Base-by-base conservation (phyloP, 2,888 invertebrate genomes). In the Pachymerium ferrugineum region DNA sequence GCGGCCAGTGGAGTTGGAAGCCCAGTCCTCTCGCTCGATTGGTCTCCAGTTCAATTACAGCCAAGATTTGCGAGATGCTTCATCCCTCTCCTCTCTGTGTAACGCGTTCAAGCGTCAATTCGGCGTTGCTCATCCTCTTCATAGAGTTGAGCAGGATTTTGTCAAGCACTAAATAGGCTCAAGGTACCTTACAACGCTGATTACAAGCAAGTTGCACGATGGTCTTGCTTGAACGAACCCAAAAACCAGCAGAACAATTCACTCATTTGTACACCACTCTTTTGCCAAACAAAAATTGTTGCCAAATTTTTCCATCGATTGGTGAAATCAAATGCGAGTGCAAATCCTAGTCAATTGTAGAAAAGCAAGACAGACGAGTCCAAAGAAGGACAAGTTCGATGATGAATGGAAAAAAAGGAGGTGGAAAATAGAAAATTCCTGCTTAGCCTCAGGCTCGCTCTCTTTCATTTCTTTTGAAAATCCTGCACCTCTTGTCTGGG, bases 81-180 rank as follows among this genome's bases (percentile, higher is more conserved):
- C 25, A 62, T 62, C 62, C 62, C 28, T 62, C 28, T n/a, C 28
- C 25, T 16, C 47, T 4, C 19, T 62, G 12, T 62, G 28, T 28
- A 62, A 47, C 22, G 62, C 62, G 62, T 62, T 62, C 62, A 62
- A 25, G 62, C 62, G 25, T 62, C 62, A 62, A 62, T 28, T 62
- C 62, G 62, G 62, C 62, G 62, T 62, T 62, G 62, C 62, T 62
- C 62, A 62, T 62, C 62, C 62, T 62, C 62, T 62, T 62, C 62
- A 62, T 62, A 62, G 62, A 62, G 62, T 62, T 62, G 62, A 62
- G 62, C 62, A 62, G 62, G 62, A 62, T 62, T 62, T 62, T 62
- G 62, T 62, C 62, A 62, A 62, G 62, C 62, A 62, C 62, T 62
- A 62, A 62, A 62, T 62, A 62, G 62, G 62, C 62, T 62, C 62